A percentile compares a stretch with the other conserved stretches of the same genome.
These are phyloP conservation scores for Nothobranchius kuhntae DNA, from an alignment of 2,113 vertebrate genomes.

Conservation along the genomic window DNA sequence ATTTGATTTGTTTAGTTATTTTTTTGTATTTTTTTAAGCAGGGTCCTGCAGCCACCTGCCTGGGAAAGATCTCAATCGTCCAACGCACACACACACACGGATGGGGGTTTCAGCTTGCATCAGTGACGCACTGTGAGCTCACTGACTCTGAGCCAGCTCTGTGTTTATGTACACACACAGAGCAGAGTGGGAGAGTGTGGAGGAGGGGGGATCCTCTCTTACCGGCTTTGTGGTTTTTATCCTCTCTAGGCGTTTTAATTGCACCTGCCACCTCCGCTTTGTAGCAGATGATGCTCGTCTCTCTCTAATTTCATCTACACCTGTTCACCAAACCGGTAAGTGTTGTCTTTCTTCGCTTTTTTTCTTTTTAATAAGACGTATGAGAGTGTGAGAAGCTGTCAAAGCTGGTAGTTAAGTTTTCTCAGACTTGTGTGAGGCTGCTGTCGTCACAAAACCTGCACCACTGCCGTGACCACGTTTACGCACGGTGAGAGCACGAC, in stretches of 20 bases:
- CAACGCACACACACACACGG: too few relatives aligned
- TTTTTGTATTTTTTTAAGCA: too few relatives aligned
- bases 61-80: too few relatives aligned
- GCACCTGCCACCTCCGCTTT: neutral
- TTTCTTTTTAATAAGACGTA: neutral
- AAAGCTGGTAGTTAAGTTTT: constrained; percentile 46
- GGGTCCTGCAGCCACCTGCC: too few relatives aligned
- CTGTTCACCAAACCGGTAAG: constrained; percentile 71
- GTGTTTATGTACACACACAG: constrained; percentile 43
- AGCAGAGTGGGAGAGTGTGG: constrained; percentile 7
- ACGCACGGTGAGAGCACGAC: constrained; percentile 34
- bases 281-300: constrained; percentile 40
- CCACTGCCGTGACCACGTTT: constrained; percentile 39
- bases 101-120: constrained; percentile 61
- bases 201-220: constrained; percentile 31
- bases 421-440: constrained; percentile 18
- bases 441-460: constrained; percentile 29
- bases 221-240: constrained; percentile 63
- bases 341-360: constrained; percentile 20
- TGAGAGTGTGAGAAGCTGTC: constrained; percentile 1
- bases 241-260: constrained; percentile 15
- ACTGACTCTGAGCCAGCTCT: constrained; percentile 49
- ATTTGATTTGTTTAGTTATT: too few relatives aligned
- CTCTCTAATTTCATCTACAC: constrained; percentile 52
- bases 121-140: constrained; percentile 72